phyloP scores from a whole-genome alignment of 2,113 vertebrate species.

The Pelvicachromis taeniatus region DNA sequence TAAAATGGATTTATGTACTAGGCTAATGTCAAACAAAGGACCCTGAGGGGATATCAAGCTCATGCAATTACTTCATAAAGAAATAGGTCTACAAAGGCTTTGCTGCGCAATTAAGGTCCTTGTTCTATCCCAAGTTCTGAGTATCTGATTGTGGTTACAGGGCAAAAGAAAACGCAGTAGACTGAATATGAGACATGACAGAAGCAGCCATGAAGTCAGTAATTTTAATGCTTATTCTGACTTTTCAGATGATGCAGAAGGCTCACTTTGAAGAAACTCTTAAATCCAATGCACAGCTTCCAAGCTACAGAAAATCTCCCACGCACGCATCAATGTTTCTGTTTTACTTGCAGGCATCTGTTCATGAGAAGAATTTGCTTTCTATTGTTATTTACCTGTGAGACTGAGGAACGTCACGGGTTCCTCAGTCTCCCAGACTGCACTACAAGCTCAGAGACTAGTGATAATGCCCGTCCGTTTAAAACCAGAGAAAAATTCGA shows the following conservation, averaged over 20 bases:
- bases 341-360: not conserved
- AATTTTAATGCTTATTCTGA: not conserved
- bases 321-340: not conserved
- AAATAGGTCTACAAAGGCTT: slow-evolving; percentile 40
- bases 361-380: not conserved
- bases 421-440: no score
- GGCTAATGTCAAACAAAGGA: slow-evolving; percentile 34
- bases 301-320: not conserved
- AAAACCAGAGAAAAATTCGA: not conserved
- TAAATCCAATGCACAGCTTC: not conserved
- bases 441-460: not conserved
- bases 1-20: slow-evolving; percentile 44
- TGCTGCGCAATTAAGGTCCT: slow-evolving; percentile 3
- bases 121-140: slow-evolving; percentile 8
- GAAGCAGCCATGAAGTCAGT: not conserved
- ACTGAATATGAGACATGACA: not conserved
- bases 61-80: slow-evolving; percentile 38
- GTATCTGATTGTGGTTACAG: slow-evolving; percentile 22
- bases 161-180: not conserved
- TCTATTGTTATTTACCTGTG: not conserved
- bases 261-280: not conserved
- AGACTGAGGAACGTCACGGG: not conserved
- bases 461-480: not conserved
- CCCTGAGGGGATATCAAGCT: slow-evolving; percentile 23
- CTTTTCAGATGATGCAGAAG: not conserved